These are phyloP conservation scores for Lobophora halterata DNA, from an alignment of 2,888 invertebrate species.

Conservation along the genomic window DNA sequence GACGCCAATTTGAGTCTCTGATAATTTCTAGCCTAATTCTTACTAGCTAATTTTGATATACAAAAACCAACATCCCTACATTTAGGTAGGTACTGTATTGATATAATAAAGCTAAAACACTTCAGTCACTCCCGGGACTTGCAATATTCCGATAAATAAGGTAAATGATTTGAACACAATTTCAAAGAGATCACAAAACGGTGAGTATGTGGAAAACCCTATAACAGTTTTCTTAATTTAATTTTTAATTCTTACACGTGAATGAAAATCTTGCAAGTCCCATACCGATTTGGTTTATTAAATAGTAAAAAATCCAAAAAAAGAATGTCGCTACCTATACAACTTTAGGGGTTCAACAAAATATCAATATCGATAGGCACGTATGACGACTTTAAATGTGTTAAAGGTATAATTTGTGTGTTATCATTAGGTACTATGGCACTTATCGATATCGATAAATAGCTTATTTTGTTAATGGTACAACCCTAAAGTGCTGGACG, in stretches of 20 bases:
- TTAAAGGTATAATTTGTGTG: no score
- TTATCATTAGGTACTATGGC: no score
- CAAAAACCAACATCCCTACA: conserved; percentile 30
- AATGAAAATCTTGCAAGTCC: conserved; percentile 35
- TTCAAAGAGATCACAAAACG: conserved; percentile 42
- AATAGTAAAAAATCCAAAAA: conserved; percentile 24
- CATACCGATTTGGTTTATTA: no score
- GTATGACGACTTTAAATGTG: no score
- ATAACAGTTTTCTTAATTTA: conserved; percentile 20
- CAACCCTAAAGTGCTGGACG: conserved; percentile 26
- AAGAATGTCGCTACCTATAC: conserved; percentile 27
- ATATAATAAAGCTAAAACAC: conserved; percentile 63
- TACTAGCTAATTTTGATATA: conserved; percentile 28
- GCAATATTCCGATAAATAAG: conserved; percentile 34
- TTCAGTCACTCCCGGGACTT: conserved; percentile 60
- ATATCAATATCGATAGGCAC: conserved; percentile 19
- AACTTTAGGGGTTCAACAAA: conserved; percentile 4
- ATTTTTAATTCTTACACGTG: conserved; percentile 5
- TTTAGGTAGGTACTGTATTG: conserved; percentile 17
- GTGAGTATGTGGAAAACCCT: conserved; percentile 29
- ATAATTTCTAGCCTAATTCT: conserved; percentile 30
- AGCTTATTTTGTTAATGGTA: background rate
- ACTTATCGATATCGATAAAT: conserved; percentile 27
- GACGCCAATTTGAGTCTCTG: conserved; percentile 27
- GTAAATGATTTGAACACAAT: conserved; percentile 48